phyloP scores from a whole-genome alignment of 1,140 invertebrate genomes.

The Vanessa tameamea region DNA sequence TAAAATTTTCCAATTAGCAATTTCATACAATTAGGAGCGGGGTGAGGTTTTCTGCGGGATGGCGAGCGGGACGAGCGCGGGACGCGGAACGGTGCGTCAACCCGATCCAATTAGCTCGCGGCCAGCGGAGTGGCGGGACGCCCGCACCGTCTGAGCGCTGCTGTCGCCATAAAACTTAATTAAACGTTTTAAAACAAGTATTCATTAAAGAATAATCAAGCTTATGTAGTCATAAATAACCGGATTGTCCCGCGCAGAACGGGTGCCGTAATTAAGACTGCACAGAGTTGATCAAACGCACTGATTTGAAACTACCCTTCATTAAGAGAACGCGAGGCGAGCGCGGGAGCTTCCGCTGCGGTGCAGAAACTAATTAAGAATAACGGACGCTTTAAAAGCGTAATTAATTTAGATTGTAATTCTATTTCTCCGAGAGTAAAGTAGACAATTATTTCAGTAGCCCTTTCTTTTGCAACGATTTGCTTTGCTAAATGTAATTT shows the following conservation, averaged over 20 bases:
- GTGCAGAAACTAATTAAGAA: slow-evolving; percentile 81
- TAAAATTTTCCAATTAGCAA: slow-evolving; percentile 81
- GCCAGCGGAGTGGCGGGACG: slow-evolving; percentile 78
- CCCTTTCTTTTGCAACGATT: slow-evolving; percentile 78
- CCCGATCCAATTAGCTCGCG: slow-evolving; percentile 80
- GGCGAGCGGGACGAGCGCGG: slow-evolving; percentile 35
- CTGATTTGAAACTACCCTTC: slow-evolving; percentile 81
- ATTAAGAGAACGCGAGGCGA: slow-evolving; percentile 77
- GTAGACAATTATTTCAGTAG: slow-evolving; percentile 80
- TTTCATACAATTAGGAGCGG: slow-evolving; percentile 79
- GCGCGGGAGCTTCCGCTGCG: slow-evolving; percentile 76
- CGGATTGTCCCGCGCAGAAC: slow-evolving; percentile 79
- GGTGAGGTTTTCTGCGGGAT: slow-evolving; percentile 49
- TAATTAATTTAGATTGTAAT: slow-evolving; percentile 82
- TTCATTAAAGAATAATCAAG: slow-evolving; percentile 83
- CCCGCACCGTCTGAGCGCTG: slow-evolving; percentile 66
- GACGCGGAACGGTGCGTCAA: slow-evolving; percentile 62
- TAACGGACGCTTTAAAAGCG: slow-evolving; percentile 81
- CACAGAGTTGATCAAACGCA: slow-evolving; percentile 81
- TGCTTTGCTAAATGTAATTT: slow-evolving; percentile 76
- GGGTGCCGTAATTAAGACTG: slow-evolving; percentile 81
- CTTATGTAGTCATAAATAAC: slow-evolving; percentile 82
- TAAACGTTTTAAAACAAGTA: slow-evolving; percentile 82
- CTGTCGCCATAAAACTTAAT: slow-evolving; percentile 82
- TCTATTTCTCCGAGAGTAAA: slow-evolving; percentile 80